Percentiles rank a stretch among this genome's conserved stretches.
Evolutionary conservation across 1,140 invertebrate genomes (phyloP).

Genomic region (Drosophila fuyamai): DNA sequence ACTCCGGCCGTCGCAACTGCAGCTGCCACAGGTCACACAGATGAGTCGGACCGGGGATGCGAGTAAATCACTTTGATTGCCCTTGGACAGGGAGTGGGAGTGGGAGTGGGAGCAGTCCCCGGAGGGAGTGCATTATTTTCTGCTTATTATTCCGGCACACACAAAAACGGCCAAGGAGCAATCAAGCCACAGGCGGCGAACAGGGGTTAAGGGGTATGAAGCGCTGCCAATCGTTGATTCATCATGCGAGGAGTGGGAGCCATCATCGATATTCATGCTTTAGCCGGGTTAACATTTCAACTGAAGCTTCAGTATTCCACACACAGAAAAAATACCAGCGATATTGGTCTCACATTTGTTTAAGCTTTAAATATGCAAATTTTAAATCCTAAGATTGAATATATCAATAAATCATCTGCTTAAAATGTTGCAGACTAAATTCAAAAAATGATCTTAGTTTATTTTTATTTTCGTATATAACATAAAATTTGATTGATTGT

Average conservation of each 20-base stretch:
- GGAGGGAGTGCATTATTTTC: constrained; percentile 70
- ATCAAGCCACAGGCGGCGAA: constrained; percentile 20
- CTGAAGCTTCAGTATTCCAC: neutral
- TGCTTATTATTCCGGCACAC: constrained; percentile 63
- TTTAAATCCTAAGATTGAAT: too few relatives aligned
- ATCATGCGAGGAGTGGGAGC: constrained; percentile 33
- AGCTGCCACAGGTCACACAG: constrained; percentile 35
- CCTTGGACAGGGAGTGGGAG: constrained; percentile 44
- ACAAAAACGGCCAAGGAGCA: constrained; percentile 42
- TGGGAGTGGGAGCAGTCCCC: constrained; percentile 48
- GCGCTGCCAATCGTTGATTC: constrained; percentile 46
- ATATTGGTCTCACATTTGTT: too few relatives aligned
- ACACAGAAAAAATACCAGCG: neutral
- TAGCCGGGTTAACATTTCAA: constrained; percentile 35
- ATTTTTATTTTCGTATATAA: too few relatives aligned
- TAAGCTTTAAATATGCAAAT: too few relatives aligned
- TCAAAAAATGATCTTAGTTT: too few relatives aligned
- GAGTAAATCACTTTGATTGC: constrained; percentile 66
- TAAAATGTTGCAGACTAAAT: too few relatives aligned
- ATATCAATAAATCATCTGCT: too few relatives aligned
- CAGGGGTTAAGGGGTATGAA: constrained; percentile 1
- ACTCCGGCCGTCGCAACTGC: constrained; percentile 21
- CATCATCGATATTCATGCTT: constrained; percentile 66
- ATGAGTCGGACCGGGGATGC: constrained; percentile 38
- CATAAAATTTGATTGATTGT: too few relatives aligned